These are phyloP conservation scores for Dipus sagitta DNA, from an alignment of 2,797 vertebrate genomes.

Conservation along the genomic window DNA sequence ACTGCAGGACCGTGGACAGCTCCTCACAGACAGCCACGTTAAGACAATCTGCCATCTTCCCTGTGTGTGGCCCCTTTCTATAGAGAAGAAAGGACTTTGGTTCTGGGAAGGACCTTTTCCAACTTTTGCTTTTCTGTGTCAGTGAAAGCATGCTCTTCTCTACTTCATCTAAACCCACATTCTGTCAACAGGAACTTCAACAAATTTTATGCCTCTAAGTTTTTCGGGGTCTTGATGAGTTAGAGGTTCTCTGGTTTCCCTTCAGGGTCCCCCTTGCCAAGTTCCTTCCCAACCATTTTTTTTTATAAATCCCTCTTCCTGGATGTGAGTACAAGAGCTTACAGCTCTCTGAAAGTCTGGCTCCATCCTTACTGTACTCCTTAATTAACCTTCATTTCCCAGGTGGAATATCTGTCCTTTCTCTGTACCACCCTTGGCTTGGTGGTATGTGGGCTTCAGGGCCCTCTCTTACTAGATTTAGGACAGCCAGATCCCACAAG, in stretches of 20 bases:
- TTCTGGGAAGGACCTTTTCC: constrained; percentile 22
- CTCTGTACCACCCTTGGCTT: constrained; percentile 21
- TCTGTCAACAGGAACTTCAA: not conserved
- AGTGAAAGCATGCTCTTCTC: constrained; percentile 6
- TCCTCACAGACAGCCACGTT: not conserved
- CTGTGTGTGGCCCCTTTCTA: not conserved
- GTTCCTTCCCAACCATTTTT: not conserved
- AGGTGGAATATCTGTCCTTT: not conserved
- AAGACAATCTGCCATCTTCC: not conserved
- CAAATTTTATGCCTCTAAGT: not conserved
- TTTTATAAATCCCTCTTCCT: constrained; percentile 28
- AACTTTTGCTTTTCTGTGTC: constrained; percentile 10
- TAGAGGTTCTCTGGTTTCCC: not conserved
- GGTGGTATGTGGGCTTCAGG: constrained; percentile 63
- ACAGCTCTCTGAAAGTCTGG: not conserved
- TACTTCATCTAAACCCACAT: not conserved
- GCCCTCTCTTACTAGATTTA: constrained; percentile 68
- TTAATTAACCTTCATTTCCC: constrained; percentile 32
- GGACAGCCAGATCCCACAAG: constrained; percentile 65
- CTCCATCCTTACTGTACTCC: not conserved
- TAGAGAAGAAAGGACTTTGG: not conserved
- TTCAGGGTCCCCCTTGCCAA: not conserved
- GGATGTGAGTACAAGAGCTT: not conserved
- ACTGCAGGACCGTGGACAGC: constrained; percentile 65
- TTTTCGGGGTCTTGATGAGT: not conserved